These are phyloP conservation scores for Lerema accius DNA, from an alignment of 1,140 invertebrate genomes.

Conservation along the genomic window DNA sequence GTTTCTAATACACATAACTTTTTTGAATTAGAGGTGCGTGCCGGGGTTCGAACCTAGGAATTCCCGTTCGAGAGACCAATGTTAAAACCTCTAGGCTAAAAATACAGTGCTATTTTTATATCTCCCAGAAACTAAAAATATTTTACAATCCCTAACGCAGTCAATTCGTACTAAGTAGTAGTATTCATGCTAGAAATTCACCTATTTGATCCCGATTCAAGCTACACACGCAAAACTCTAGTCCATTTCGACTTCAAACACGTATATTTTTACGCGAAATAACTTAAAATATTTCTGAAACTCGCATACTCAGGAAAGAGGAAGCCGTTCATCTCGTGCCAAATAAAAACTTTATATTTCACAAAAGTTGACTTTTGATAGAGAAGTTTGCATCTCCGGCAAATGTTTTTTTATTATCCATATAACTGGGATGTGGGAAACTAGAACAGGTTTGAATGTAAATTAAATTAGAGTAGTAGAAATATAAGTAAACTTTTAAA, in stretches of 20 bases:
- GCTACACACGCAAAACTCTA: neutral
- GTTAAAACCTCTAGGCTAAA: too few species aligned
- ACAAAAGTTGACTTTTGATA: slow-evolving; percentile 20
- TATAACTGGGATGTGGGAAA: neutral
- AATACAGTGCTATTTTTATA: too few species aligned
- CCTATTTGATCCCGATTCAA: neutral
- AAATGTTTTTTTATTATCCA: neutral
- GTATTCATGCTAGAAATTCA: neutral
- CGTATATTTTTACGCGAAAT: slow-evolving; percentile 25
- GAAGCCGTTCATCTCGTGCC: slow-evolving; percentile 18
- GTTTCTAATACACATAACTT: too few species aligned
- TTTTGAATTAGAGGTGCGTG: too few species aligned
- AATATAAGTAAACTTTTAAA: too few species aligned
- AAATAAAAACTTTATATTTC: slow-evolving; percentile 29
- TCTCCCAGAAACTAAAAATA: too few species aligned
- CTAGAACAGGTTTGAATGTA: neutral
- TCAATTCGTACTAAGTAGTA: too few species aligned
- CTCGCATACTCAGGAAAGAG: slow-evolving; percentile 14
- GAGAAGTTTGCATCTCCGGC: slow-evolving; percentile 5
- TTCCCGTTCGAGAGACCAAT: too few species aligned
- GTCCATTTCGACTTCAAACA: neutral
- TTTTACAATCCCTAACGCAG: too few species aligned
- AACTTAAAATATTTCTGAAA: slow-evolving; percentile 11
- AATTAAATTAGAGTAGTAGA: too few species aligned
- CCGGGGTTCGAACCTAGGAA: too few species aligned